Evolutionary conservation across 1,140 invertebrate genomes (phyloP), one percentile per base, ranked within the genome.

Genomic region (Bursaphelenchus mucronatus): DNA sequence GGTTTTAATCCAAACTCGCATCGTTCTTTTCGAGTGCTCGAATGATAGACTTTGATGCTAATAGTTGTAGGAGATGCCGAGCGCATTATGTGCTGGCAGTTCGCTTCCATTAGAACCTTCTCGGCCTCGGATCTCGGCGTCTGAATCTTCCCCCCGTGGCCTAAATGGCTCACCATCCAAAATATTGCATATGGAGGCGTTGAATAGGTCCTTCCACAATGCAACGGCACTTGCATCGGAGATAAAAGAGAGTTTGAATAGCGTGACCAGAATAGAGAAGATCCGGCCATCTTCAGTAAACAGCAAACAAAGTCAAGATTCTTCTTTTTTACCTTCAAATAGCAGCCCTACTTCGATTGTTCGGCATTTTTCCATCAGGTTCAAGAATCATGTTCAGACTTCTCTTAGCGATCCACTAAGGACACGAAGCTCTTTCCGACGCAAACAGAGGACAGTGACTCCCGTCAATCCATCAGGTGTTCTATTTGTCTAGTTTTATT

Each of bases 371-470:
- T 69, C 67, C 7, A 19, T 72, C 0, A 43, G 63, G 53, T 53
- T 75, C n/a, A 75, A 75, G 46, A 57, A 72, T 43, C 73, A 75
- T 41, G 53, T 75, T 11, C 49, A 65, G 8, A n/a, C 61, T 11
- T 69, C 73, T 17, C 50, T 75, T 13, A 64, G 58, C 46, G 73
- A 75, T 46, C 73, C 73, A 15, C 44, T 75, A 43, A 53, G 55
- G 45, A 30, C 30, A 30, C 30, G 30, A 30, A 30, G 2, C 30
- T 30, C 30, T 30, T 30, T 30, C 30, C 30, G 30, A 5, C 30
- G 30, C 30, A 30, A 30, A 5, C 30, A 30, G 30, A 30, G 30
- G 30, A 30, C 30, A 30, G 30, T 30, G 5, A 30, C 30, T 30
- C 30, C 30, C 30, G 30, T 30, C 30, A 30, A 30, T 30, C 30